Conservation (phyloP, 92 coral and sea anemone species). For the Palythoa caribaeorum region DNA sequence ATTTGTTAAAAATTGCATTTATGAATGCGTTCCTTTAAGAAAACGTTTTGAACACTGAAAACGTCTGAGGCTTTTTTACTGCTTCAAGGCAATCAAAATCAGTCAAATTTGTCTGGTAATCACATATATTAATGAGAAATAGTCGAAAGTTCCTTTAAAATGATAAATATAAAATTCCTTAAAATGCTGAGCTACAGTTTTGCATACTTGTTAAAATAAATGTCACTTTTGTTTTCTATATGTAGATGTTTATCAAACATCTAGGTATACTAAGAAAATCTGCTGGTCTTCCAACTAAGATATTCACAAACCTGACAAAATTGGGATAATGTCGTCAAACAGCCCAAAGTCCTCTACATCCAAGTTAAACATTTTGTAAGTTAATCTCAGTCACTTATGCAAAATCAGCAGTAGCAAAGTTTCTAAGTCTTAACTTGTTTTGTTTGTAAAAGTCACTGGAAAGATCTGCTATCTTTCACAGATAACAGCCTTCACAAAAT, state of each 20-base stretch:
- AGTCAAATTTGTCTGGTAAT: too few relatives aligned
- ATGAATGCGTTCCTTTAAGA: too few relatives aligned
- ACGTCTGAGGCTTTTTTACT: too few relatives aligned
- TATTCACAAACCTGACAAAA: slow-evolving; percentile 39
- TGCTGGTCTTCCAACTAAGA: background rate
- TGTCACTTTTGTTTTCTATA: background rate
- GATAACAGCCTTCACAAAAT: slow-evolving; percentile 36
- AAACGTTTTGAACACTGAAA: too few relatives aligned
- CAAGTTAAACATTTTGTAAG: slow-evolving; percentile 35
- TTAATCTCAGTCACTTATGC: background rate
- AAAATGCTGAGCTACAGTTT: background rate
- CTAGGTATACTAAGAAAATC: background rate
- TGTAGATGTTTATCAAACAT: background rate
- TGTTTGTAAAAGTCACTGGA: slow-evolving; percentile 9
- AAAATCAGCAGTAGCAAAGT: slow-evolving; percentile 18
- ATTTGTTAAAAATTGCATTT: too few relatives aligned
- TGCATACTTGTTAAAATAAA: background rate
- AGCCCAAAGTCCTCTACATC: slow-evolving; percentile 46
- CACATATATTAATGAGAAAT: background rate
- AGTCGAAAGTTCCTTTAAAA: too few relatives aligned
- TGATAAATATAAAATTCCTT: too few relatives aligned
- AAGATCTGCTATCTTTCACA: slow-evolving; percentile 33
- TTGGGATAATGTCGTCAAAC: slow-evolving; percentile 51
- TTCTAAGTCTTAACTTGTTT: slow-evolving; percentile 28
- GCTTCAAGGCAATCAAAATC: too few relatives aligned